These are phyloP conservation scores for Drosophila rufa DNA, from an alignment of 1,140 invertebrate genomes.

Conservation along the genomic window DNA sequence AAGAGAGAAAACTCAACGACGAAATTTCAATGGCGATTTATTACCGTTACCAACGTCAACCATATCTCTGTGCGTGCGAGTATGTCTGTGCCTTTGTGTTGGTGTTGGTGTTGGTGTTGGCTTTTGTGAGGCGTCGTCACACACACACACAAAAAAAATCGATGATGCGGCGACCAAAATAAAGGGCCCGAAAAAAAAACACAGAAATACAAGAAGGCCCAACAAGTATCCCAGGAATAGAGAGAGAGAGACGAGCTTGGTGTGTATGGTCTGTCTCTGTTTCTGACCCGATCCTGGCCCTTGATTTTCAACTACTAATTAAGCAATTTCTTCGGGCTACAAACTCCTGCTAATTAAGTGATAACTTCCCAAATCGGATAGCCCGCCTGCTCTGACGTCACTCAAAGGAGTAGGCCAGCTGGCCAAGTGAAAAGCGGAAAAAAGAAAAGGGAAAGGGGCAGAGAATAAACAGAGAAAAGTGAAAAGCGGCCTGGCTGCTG, in stretches of 20 bases:
- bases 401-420: conserved; percentile 14
- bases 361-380: neutral
- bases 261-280: neutral
- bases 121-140: conserved; percentile 24
- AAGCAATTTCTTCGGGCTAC: neutral
- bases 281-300: neutral
- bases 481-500: neutral
- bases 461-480: no score
- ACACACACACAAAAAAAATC: conserved; percentile 48
- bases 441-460: no score
- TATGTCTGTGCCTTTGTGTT: conserved; percentile 3
- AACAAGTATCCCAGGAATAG: conserved; percentile 60
- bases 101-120: conserved; percentile 16
- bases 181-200: conserved; percentile 60
- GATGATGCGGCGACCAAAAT: conserved; percentile 74
- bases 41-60: conserved; percentile 68
- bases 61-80: conserved; percentile 18
- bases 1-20: conserved; percentile 12
- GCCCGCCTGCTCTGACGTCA: conserved; percentile 1
- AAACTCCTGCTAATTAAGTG: conserved; percentile 6
- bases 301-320: neutral
- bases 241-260: conserved; percentile 3
- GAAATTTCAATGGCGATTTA: conserved; percentile 78
- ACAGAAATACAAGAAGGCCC: conserved; percentile 14
- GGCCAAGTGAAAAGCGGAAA: neutral